Evolutionary conservation across 2,113 vertebrate species (phyloP), one percentile per base, ranked within the genome.

Genomic region (Nycticebus coucang): DNA sequence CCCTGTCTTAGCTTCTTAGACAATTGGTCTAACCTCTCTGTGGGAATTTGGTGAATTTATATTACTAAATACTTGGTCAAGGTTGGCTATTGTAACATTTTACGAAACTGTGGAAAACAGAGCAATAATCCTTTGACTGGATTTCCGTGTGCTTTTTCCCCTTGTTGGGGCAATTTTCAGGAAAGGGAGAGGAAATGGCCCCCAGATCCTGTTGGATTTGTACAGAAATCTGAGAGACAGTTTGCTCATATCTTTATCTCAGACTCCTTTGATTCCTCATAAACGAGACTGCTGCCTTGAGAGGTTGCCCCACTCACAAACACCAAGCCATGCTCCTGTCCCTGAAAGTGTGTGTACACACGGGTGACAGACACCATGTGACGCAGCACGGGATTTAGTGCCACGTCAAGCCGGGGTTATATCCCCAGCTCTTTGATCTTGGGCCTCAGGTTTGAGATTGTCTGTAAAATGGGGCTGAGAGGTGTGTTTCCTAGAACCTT

Each of bases 361-460:
- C 4, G 10, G 19, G 10, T 3, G 3, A 0, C 26, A 80, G 30
- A 18, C 3, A 4, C 12, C 2, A 1, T 0, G 1, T 28, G 21
- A 19, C 12, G 41, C 9, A 62, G 17, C 37, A 5, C 3, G 3
- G 77, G 60, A 8, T n/a, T 18, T 50, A 41, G 26, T 7, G 2
- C n/a, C 60, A 5, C 1, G 0, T 12, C 81, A 9, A 1, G 83
- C n/a, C 0, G 0, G 2, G 17, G 37, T n/a, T 19, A 24, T 37
- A 24, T 26, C 19, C 64, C 35, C 66, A 28, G 33, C n/a, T 79
- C 12, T 57, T 35, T 33, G 83, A 69, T 64, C 21, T 15, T 66
- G 45, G 68, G 28, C 83, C 71, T 92, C 45, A 28, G 45, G 50
- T 60, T 77, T 35, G 10, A 41, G 10, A 41, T 28, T 2, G 1